A percentile compares a stretch with the other conserved stretches of the same genome.
phyloP scores from a whole-genome alignment of 1,140 invertebrate species.

The Scaptomyza pallida region DNA sequence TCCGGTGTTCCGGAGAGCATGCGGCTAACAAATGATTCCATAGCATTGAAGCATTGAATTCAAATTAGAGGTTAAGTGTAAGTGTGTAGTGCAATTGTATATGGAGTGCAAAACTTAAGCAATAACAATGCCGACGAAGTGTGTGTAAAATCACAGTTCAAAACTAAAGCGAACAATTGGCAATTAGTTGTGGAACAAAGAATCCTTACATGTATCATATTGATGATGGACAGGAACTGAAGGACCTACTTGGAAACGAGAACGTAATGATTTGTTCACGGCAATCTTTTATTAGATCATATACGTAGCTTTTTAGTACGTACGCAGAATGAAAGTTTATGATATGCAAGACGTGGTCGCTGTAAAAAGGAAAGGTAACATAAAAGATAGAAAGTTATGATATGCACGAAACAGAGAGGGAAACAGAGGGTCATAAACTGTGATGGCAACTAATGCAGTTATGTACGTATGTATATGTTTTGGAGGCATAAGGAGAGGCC shows the following conservation, averaged over 20 bases:
- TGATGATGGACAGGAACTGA: too few relatives aligned
- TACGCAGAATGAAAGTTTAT: too few relatives aligned
- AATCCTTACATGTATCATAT: too few relatives aligned
- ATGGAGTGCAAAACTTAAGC: neutral
- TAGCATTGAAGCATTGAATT: conserved; percentile 49
- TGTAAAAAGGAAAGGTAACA: neutral
- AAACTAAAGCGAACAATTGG: too few relatives aligned
- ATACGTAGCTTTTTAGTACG: too few relatives aligned
- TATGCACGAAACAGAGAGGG: neutral
- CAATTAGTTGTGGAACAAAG: too few relatives aligned
- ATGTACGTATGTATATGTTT: conserved; percentile 15
- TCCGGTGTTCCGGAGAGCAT: conserved; percentile 46
- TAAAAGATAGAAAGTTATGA: neutral
- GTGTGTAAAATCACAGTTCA: too few relatives aligned
- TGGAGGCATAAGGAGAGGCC: neutral
- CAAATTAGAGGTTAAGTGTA: conserved; percentile 33
- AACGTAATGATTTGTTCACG: too few relatives aligned
- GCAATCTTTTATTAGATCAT: too few relatives aligned
- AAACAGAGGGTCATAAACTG: conserved; percentile 35
- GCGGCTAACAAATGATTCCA: conserved; percentile 50
- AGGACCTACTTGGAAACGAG: too few relatives aligned
- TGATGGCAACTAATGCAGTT: conserved; percentile 47
- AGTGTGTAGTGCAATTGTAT: conserved; percentile 8
- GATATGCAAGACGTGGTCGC: too few relatives aligned
- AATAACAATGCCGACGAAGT: too few relatives aligned